Conservation (phyloP, 1,140 invertebrate species). For the Lutraria rhynchaena region DNA sequence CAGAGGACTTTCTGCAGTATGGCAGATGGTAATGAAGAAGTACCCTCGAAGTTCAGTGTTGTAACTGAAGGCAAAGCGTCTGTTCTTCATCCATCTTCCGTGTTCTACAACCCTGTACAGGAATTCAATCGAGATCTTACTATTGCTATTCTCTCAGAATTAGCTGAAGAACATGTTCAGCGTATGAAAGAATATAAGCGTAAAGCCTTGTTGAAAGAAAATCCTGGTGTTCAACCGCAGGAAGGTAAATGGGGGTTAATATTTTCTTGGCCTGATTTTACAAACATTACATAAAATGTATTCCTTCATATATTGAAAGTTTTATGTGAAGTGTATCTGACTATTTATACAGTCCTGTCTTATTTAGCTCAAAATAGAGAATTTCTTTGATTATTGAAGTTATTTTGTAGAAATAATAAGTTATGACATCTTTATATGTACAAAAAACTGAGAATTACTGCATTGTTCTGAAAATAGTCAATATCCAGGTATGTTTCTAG, state of each 20-base stretch:
- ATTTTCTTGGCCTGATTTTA: no score
- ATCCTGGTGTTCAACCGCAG: neutral
- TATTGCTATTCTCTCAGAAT: slow-evolving; percentile 83
- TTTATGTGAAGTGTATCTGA: no score
- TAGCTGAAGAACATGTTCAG: slow-evolving; percentile 70
- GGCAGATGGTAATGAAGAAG: slow-evolving; percentile 9
- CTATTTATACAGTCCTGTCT: no score
- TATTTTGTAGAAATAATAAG: no score
- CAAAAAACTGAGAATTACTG: no score
- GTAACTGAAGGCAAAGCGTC: slow-evolving; percentile 89
- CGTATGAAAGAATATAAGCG: slow-evolving; percentile 56
- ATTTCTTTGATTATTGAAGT: no score
- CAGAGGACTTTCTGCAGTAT: slow-evolving; percentile 3
- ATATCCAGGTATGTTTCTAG: no score
- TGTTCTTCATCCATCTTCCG: slow-evolving; percentile 86
- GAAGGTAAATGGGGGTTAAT: neutral
- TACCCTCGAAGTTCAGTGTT: slow-evolving; percentile 52
- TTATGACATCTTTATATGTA: no score
- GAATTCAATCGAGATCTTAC: slow-evolving; percentile 98
- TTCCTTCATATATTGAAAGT: no score
- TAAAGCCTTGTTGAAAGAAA: slow-evolving; percentile 33
- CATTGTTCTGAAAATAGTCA: no score
- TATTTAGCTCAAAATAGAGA: no score
- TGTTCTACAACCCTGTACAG: slow-evolving; percentile 99
- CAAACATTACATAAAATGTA: no score